Evolutionary conservation across 2,797 vertebrate species (phyloP), one percentile per base, ranked within the genome.

Genomic region (Nannoperca australis): DNA sequence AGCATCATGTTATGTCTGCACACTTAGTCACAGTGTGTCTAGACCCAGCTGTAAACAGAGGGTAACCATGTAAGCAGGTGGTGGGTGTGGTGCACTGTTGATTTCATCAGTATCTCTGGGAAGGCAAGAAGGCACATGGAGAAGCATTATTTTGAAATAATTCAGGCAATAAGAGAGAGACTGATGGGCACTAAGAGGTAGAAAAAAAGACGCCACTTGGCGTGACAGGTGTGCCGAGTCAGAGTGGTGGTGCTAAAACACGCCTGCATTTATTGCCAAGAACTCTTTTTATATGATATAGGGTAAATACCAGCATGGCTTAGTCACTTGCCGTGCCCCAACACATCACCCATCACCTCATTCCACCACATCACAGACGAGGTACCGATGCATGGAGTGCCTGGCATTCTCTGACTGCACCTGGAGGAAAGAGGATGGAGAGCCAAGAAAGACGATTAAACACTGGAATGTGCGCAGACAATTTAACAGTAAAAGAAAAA

Each of bases 361-460:
- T 59, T 78, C 76, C 73, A 85, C 84, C 85, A 79, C 84, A 85
- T 76, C 74, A 81, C 83, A 91, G 81, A 88, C 83, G 84, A 79
- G 81, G 51, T 2, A 56, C 49, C 74, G 84, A 76, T 79, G 85
- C 90, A 44, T 78, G 66, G n/a, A 81, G 64, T 7, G 68, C 18
- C 44, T 80, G 70, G 60, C 60, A 74, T 70, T 80, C 74, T 56
- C 59, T 0, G 13, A 44, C 77, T 38, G 78, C 87, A 90, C 84
- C 87, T 89, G 84, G 84, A 76, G 65, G 8, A n/a, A 38, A 34
- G 17, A 67, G 2, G 45, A 34, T 44, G 7, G 20, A 32, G 17
- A 64, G 69, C 36, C 42, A 68, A 60, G 44, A 78, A 49, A 47
- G 42, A 51, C 81, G 69, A 70, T 61, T 69, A 66, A 76, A 47